Conservation (phyloP, 1,140 invertebrate genomes). For the Drosophila sucinea region DNA sequence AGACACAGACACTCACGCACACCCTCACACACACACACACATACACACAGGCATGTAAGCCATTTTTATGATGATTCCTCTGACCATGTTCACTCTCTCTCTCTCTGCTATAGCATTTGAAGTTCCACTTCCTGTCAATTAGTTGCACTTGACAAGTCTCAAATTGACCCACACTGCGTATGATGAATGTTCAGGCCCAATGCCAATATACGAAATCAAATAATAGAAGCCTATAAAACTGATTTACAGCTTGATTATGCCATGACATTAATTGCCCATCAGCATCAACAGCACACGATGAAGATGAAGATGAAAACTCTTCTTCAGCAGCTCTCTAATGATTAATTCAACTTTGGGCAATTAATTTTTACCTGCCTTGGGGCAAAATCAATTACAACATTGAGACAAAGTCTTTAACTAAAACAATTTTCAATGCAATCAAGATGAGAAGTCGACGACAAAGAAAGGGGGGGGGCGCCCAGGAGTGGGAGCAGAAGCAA, state of each 20-base stretch:
- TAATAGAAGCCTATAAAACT: conserved; percentile 34
- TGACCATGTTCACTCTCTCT: not conserved
- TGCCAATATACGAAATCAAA: not conserved
- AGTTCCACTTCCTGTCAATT: conserved; percentile 29
- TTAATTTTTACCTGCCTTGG: conserved; percentile 55
- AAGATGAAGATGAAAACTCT: conserved; percentile 6
- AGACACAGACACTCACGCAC: not conserved
- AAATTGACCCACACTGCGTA: conserved; percentile 49
- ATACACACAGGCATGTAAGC: not conserved
- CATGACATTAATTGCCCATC: conserved; percentile 40
- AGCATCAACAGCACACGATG: not conserved
- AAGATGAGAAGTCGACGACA: conserved; percentile 22
- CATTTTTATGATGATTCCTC: conserved; percentile 2
- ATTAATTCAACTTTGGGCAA: conserved; percentile 66
- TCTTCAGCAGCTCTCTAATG: conserved; percentile 34
- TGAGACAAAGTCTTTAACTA: not conserved
- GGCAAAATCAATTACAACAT: conserved; percentile 61
- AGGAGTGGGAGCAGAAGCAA: conserved; percentile 18
- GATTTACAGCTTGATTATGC: conserved; percentile 47
- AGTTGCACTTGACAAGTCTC: conserved; percentile 33
- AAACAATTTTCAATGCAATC: conserved; percentile 52
- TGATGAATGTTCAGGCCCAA: conserved; percentile 48
- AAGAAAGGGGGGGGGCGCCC: not conserved
- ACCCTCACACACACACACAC: not conserved
- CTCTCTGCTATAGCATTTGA: not conserved